phyloP scores from a whole-genome alignment of 2,797 vertebrate genomes.

The Syngnathus acus region DNA sequence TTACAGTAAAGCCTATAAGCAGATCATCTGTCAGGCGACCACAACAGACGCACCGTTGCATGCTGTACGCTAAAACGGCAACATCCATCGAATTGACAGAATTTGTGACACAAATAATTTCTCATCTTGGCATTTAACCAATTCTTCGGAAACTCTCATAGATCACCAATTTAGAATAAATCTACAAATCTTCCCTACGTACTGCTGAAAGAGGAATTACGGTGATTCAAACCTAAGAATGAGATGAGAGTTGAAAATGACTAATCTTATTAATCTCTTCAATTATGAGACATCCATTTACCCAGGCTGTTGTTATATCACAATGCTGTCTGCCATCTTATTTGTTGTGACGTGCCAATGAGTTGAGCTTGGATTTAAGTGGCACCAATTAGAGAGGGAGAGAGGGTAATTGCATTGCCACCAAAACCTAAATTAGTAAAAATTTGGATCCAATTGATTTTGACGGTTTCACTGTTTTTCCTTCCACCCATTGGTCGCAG shows the following conservation, averaged over 20 bases:
- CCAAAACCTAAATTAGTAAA: neutral
- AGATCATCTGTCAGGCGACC: constrained; percentile 56
- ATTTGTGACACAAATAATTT: constrained; percentile 12
- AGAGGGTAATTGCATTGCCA: neutral
- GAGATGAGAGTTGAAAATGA: neutral
- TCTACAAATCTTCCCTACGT: neutral
- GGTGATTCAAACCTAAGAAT: neutral
- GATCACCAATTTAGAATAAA: neutral
- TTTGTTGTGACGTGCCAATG: neutral
- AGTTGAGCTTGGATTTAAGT: neutral
- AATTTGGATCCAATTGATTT: neutral
- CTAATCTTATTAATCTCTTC: constrained; percentile 20
- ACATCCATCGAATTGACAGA: constrained; percentile 1
- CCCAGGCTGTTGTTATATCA: constrained; percentile 12
- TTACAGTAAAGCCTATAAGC: constrained; percentile 60
- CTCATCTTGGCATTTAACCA: neutral
- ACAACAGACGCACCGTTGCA: constrained; percentile 21
- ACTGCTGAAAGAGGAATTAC: neutral
- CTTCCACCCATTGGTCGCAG: no score
- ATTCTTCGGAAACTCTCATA: neutral
- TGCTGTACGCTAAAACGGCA: constrained; percentile 6
- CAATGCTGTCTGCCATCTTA: constrained; percentile 2
- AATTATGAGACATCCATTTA: constrained; percentile 21
- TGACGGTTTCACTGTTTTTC: neutral
- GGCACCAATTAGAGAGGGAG: no score